A percentile compares a stretch with the other conserved stretches of the same genome.
These are phyloP conservation scores for Drosophila nr. fundita DNA, from an alignment of 2,888 invertebrate species.

Conservation along the genomic window DNA sequence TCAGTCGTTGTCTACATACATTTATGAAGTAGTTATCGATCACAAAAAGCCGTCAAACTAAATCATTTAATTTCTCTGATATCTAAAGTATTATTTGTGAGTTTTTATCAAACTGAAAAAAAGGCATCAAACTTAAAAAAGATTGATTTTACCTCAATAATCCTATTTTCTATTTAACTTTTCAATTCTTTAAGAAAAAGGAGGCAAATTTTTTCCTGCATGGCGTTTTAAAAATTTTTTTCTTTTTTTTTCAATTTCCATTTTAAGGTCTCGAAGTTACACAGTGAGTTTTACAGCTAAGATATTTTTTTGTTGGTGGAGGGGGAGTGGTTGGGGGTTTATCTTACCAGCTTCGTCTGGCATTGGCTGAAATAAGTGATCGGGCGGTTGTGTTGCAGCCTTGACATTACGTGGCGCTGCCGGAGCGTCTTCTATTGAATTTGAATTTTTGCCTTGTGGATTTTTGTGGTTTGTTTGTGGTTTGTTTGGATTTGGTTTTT, in stretches of 20 bases:
- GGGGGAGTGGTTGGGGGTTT: not conserved
- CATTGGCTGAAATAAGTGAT: slow-evolving; percentile 88
- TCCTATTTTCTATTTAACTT: not conserved
- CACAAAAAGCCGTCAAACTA: not conserved
- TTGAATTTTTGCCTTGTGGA: slow-evolving; percentile 81
- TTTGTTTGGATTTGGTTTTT: not conserved
- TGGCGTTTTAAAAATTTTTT: not conserved
- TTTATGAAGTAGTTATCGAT: not conserved
- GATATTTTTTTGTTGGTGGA: not conserved
- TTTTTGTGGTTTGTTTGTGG: slow-evolving; percentile 11
- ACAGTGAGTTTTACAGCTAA: slow-evolving; percentile 28
- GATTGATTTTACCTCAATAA: not conserved
- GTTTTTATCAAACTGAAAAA: no score
- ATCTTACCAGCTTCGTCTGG: slow-evolving; percentile 90
- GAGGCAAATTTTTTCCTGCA: not conserved
- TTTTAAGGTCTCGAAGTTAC: slow-evolving; percentile 3
- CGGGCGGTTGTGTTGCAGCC: slow-evolving; percentile 88
- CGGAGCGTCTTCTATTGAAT: slow-evolving; percentile 84
- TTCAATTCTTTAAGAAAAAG: not conserved
- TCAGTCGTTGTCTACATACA: not conserved
- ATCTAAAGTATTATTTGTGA: not conserved
- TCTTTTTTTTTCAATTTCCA: not conserved
- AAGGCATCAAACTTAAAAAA: not conserved
- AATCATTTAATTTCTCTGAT: not conserved
- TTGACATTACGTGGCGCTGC: slow-evolving; percentile 85